A percentile compares a stretch with the other conserved stretches of the same genome.
Conservation (phyloP, 2,888 invertebrate genomes). For the Cistogaster globosa region DNA sequence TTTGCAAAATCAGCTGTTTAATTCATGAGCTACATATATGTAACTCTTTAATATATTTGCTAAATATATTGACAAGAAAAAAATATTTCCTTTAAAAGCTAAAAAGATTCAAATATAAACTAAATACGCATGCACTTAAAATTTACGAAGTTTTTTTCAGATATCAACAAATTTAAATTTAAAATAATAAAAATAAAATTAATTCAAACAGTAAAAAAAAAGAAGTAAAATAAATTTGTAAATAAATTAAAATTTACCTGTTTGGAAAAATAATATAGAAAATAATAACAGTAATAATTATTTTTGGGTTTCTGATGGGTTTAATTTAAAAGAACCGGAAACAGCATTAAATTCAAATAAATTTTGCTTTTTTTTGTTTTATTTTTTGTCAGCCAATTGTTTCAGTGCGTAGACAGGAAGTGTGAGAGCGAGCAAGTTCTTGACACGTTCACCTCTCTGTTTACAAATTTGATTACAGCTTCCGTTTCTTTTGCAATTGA, state of each 20-base stretch:
- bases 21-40: not conserved
- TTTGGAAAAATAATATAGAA: constrained; percentile 31
- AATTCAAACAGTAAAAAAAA: constrained; percentile 31
- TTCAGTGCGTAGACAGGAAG: constrained; percentile 17
- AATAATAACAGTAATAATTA: constrained; percentile 34
- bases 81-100: constrained; percentile 1
- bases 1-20: not conserved
- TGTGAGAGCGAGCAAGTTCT: not conserved
- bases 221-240: constrained; percentile 10
- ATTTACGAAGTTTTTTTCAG: too few relatives aligned
- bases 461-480: constrained; percentile 46
- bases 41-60: not conserved
- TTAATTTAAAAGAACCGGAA: constrained; percentile 68
- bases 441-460: constrained; percentile 6
- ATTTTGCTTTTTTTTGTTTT: constrained; percentile 44
- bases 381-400: constrained; percentile 48
- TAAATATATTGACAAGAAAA: not conserved
- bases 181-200: constrained; percentile 22
- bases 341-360: constrained; percentile 54
- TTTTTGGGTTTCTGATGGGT: constrained; percentile 7
- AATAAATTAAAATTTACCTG: constrained; percentile 66
- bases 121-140: constrained; percentile 71
- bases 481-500: constrained; percentile 65
- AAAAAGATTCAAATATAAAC: constrained; percentile 26
- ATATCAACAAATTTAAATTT: not conserved